Percentiles rank a stretch among this genome's conserved stretches.
Conservation (phyloP, 1,140 invertebrate species). For the Araneus ventricosus region DNA sequence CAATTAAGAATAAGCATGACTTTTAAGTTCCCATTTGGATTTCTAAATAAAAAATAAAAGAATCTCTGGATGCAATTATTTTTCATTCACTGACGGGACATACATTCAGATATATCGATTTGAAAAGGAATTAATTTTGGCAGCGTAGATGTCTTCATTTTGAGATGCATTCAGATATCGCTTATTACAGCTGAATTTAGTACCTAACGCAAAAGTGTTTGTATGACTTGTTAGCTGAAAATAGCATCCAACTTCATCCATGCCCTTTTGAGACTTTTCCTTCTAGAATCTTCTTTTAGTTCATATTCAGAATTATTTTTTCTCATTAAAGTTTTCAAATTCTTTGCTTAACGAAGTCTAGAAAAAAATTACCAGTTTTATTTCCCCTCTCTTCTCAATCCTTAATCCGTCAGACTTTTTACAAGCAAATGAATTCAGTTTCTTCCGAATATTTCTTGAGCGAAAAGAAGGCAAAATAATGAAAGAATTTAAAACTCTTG, state of each 20-base stretch:
- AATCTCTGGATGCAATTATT: neutral
- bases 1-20: too few species aligned
- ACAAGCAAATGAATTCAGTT: conserved; percentile 5
- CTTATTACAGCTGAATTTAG: neutral
- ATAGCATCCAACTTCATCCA: neutral
- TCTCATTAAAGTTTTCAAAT: conserved; percentile 16
- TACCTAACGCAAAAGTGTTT: neutral
- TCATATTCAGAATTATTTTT: neutral
- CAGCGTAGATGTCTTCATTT: neutral
- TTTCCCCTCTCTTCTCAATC: neutral
- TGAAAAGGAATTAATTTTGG: neutral
- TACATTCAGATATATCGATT: neutral
- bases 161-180: neutral
- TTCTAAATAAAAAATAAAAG: too few species aligned
- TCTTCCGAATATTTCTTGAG: conserved; percentile 3
- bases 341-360: conserved; percentile 22
- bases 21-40: too few species aligned
- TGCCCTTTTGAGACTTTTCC: neutral
- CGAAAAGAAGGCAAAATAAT: neutral
- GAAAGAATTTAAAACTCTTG: neutral
- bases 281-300: neutral
- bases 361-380: neutral
- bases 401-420: neutral
- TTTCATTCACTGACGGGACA: neutral
- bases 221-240: conserved; percentile 1